A percentile compares a stretch with the other conserved stretches of the same genome.
Evolutionary conservation across 2,888 invertebrate genomes (phyloP).

Genomic region (Eupithecia centaureata): DNA sequence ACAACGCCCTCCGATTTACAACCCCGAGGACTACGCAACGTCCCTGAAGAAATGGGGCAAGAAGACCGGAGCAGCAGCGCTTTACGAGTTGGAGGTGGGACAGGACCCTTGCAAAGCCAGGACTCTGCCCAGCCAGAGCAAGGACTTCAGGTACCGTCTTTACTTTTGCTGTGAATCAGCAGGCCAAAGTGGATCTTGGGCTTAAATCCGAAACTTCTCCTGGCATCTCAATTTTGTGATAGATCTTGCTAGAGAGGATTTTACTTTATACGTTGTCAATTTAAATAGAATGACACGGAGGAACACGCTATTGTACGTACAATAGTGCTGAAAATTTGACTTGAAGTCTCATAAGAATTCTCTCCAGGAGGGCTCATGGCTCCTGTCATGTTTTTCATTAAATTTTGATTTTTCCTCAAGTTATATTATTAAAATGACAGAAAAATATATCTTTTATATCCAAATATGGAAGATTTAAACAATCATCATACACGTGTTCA

Average conservation of each 20-base stretch:
- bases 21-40: conserved; percentile 93
- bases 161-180: background rate
- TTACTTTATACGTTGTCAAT: no score
- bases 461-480: background rate
- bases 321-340: background rate
- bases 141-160: conserved; percentile 72
- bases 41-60: conserved; percentile 92
- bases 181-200: no score
- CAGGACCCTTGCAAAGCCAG: conserved; percentile 70
- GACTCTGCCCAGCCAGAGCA: conserved; percentile 71
- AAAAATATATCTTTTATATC: no score
- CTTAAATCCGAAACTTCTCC: no score
- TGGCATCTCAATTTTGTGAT: no score
- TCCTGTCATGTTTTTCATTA: no score
- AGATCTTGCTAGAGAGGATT: no score
- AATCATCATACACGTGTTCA: no score
- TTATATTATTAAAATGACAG: no score
- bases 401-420: no score
- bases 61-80: conserved; percentile 78
- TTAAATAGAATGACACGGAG: background rate
- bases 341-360: background rate
- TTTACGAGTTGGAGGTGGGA: conserved; percentile 69
- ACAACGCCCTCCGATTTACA: conserved; percentile 94
- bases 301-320: background rate
- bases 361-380: background rate